A percentile compares a stretch with the other conserved stretches of the same genome.
Evolutionary conservation across 2,113 vertebrate species (phyloP).

Genomic region (Leptobrachium ailaonicum): DNA sequence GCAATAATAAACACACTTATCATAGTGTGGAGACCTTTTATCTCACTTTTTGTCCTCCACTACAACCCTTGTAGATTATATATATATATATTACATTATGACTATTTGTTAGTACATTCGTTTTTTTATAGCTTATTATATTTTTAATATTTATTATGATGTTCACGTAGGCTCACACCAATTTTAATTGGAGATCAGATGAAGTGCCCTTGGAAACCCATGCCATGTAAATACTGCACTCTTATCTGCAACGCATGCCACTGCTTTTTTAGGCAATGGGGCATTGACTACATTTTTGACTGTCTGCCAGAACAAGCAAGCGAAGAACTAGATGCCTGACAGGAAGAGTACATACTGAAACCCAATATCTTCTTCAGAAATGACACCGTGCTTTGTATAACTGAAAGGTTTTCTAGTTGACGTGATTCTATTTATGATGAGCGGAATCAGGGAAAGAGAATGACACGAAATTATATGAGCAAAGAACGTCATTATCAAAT

Average conservation of each 20-base stretch:
- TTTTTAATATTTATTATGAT: too few relatives aligned
- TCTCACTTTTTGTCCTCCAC: too few relatives aligned
- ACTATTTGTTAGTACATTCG: too few relatives aligned
- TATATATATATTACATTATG: too few relatives aligned
- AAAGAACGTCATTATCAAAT: background rate
- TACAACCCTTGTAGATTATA: too few relatives aligned
- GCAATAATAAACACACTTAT: too few relatives aligned
- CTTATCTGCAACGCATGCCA: slow-evolving; percentile 34
- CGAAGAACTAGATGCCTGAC: slow-evolving; percentile 22
- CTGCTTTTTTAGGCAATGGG: slow-evolving; percentile 39
- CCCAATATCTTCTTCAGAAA: slow-evolving; percentile 20
- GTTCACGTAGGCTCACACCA: background rate
- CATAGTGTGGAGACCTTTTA: too few relatives aligned
- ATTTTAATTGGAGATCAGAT: slow-evolving; percentile 30
- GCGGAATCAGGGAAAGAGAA: background rate
- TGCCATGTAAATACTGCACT: slow-evolving; percentile 28
- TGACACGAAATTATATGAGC: background rate
- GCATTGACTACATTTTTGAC: slow-evolving; percentile 30
- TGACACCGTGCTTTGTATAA: slow-evolving; percentile 37
- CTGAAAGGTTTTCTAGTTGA: slow-evolving; percentile 32
- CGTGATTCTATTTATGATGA: background rate
- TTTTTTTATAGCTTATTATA: too few relatives aligned
- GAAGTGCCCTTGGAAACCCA: slow-evolving; percentile 27
- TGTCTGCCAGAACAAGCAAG: slow-evolving; percentile 32
- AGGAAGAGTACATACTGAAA: background rate